Percentiles rank a stretch among this genome's conserved stretches.
These are phyloP conservation scores for Philaenus spumarius DNA, from an alignment of 1,140 invertebrate genomes.

Conservation along the genomic window DNA sequence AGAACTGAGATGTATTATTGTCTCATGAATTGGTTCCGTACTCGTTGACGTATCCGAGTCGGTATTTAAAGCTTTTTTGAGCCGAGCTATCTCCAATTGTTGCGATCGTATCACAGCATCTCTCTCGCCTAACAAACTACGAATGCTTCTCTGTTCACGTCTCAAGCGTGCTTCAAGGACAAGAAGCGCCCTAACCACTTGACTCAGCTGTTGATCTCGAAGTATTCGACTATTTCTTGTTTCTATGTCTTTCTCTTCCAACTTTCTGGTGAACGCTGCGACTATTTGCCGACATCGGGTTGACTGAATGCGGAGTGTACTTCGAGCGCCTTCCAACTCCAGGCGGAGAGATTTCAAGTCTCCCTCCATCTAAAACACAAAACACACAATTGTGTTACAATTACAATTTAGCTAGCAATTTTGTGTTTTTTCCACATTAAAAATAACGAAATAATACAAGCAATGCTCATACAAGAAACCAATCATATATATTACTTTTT, in stretches of 20 bases:
- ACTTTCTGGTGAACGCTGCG: conserved; percentile 49
- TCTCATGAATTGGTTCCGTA: conserved; percentile 44
- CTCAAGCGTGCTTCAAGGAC: conserved; percentile 61
- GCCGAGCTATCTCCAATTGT: conserved; percentile 56
- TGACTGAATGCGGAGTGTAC: conserved; percentile 43
- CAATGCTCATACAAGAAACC: too few species aligned
- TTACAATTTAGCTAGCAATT: too few species aligned
- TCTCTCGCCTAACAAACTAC: conserved; percentile 57
- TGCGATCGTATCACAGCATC: conserved; percentile 62
- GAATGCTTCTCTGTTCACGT: conserved; percentile 66
- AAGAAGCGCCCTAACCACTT: conserved; percentile 58
- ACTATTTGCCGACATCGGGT: conserved; percentile 49
- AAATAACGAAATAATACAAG: too few species aligned
- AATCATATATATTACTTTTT: too few species aligned
- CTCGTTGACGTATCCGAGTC: conserved; percentile 24
- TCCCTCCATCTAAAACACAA: conserved; percentile 42
- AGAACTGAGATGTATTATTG: conserved; percentile 42
- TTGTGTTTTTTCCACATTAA: too few species aligned
- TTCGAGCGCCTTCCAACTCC: conserved; percentile 45
- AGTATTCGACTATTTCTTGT: conserved; percentile 51
- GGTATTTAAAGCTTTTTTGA: conserved; percentile 40
- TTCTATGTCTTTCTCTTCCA: conserved; percentile 52
- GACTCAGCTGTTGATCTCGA: conserved; percentile 57
- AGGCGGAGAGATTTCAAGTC: conserved; percentile 55
- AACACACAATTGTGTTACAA: too few species aligned